Evolutionary conservation across 2,797 vertebrate species (phyloP).

Genomic region (Melanotaenia trifasciata): DNA sequence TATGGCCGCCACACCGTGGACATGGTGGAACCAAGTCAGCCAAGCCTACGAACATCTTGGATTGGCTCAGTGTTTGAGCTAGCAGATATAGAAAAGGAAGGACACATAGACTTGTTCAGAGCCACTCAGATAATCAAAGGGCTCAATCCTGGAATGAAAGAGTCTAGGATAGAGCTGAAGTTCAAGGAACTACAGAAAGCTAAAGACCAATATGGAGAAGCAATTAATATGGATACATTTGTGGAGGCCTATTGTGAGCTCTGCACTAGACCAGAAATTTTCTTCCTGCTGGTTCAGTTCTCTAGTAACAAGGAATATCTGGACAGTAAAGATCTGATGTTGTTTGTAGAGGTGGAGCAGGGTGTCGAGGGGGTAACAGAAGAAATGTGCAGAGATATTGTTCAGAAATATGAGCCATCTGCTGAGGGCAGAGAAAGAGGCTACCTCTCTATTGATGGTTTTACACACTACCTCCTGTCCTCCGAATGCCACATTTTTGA

Average conservation of each 20-base stretch:
- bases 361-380: conserved; percentile 91
- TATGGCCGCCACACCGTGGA: conserved; percentile 90
- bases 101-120: conserved; percentile 87
- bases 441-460: conserved; percentile 92
- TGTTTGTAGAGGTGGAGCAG: conserved; percentile 93
- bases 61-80: conserved; percentile 90
- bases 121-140: conserved; percentile 92
- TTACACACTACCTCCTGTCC: conserved; percentile 94
- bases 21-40: conserved; percentile 84
- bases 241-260: conserved; percentile 92
- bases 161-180: conserved; percentile 90
- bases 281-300: conserved; percentile 93
- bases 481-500: conserved; percentile 94
- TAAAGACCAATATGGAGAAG: conserved; percentile 84
- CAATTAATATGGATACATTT: conserved; percentile 88
- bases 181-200: conserved; percentile 94
- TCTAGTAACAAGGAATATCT: conserved; percentile 96
- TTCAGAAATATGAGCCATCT: conserved; percentile 91
- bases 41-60: conserved; percentile 91
- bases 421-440: conserved; percentile 88
- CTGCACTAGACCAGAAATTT: conserved; percentile 93
- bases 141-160: conserved; percentile 93
- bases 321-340: conserved; percentile 91
- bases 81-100: conserved; percentile 87
- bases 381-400: conserved; percentile 89